These are phyloP conservation scores for Molossus molossus DNA, from an alignment of 2,797 vertebrate species.

Conservation along the genomic window DNA sequence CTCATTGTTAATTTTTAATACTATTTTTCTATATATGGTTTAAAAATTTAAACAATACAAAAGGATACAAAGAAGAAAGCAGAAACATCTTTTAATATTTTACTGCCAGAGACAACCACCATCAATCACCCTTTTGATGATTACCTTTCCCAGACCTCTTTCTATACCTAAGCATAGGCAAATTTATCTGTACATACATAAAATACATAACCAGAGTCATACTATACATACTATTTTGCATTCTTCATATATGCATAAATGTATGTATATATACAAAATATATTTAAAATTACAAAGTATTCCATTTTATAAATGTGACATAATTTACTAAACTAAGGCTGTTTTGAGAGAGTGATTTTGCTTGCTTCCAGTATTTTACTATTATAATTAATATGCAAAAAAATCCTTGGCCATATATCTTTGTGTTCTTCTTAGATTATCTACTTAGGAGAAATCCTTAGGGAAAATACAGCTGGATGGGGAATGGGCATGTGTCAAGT, in stretches of 20 bases:
- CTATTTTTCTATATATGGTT: neutral
- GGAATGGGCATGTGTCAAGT: neutral
- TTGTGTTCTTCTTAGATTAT: conserved; percentile 12
- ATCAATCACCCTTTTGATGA: neutral
- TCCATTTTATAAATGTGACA: conserved; percentile 37
- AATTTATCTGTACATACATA: neutral
- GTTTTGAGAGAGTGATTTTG: neutral
- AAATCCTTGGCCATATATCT: neutral
- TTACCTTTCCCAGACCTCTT: conserved; percentile 6
- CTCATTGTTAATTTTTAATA: neutral
- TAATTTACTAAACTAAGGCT: neutral
- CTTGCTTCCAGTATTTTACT: neutral
- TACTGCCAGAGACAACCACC: neutral
- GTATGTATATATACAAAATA: neutral
- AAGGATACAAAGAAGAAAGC: conserved; percentile 17
- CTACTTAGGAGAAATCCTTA: conserved; percentile 1
- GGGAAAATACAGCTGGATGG: neutral
- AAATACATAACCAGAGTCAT: neutral
- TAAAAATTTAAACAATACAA: neutral
- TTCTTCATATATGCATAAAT: neutral
- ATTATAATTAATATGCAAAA: conserved; percentile 25
- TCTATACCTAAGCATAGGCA: neutral
- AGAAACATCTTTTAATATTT: conserved; percentile 1
- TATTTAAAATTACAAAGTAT: conserved; percentile 3
- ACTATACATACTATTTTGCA: neutral